Percentiles rank a stretch among this genome's conserved stretches.
These are phyloP conservation scores for Nymphalis c-album DNA, from an alignment of 2,888 invertebrate species.

Conservation along the genomic window DNA sequence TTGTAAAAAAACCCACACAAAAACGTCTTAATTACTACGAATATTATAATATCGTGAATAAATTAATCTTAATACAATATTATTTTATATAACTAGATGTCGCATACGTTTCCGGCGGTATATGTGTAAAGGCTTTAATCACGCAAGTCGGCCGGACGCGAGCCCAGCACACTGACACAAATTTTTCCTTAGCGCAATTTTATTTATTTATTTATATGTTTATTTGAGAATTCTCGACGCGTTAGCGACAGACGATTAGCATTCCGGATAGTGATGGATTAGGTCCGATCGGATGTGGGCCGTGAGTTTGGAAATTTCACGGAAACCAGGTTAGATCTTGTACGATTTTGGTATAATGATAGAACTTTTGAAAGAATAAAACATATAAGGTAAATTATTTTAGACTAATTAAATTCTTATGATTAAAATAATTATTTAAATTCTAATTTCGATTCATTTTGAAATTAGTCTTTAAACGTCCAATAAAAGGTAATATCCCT, in stretches of 20 bases:
- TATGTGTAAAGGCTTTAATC: slow-evolving; percentile 39
- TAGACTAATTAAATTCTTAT: too few species aligned
- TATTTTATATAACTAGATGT: not conserved
- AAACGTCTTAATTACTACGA: too few species aligned
- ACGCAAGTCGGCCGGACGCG: slow-evolving; percentile 45
- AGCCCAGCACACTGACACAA: slow-evolving; percentile 71
- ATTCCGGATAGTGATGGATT: slow-evolving; percentile 48
- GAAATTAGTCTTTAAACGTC: too few species aligned
- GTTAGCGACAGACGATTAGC: slow-evolving; percentile 49
- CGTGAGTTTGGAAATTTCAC: slow-evolving; percentile 31
- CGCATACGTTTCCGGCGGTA: slow-evolving; percentile 13
- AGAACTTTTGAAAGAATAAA: too few species aligned
- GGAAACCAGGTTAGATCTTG: slow-evolving; percentile 26
- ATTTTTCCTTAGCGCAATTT: slow-evolving; percentile 63
- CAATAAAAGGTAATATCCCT: too few species aligned
- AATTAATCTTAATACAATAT: too few species aligned
- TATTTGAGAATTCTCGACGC: slow-evolving; percentile 60
- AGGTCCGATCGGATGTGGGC: slow-evolving; percentile 42
- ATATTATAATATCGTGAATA: too few species aligned
- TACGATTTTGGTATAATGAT: not conserved
- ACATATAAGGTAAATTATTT: too few species aligned
- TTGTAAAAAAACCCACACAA: too few species aligned
- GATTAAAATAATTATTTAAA: too few species aligned
- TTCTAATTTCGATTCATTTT: too few species aligned
- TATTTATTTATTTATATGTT: slow-evolving; percentile 60